These are phyloP conservation scores for Nomia melanderi DNA, from an alignment of 1,140 invertebrate species.

Conservation along the genomic window DNA sequence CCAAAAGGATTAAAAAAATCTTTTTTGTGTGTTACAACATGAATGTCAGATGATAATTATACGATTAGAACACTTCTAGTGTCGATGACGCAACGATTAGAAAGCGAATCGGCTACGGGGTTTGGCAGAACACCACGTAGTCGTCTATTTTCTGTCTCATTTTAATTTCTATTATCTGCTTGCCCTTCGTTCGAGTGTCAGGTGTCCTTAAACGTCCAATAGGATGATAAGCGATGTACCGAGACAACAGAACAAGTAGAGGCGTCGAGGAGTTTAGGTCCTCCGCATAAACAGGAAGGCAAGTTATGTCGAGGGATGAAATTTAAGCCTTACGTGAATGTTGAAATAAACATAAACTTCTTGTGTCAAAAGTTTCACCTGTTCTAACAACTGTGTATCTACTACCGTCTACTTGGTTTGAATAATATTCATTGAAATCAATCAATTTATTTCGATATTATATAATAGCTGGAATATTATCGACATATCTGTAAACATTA, in stretches of 20 bases:
- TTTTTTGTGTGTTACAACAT: not conserved
- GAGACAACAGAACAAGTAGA: not conserved
- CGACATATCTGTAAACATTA: too few relatives aligned
- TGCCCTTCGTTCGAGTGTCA: not conserved
- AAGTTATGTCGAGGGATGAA: too few relatives aligned
- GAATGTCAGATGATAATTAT: conserved; percentile 5
- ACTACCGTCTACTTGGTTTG: too few relatives aligned
- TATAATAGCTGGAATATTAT: too few relatives aligned
- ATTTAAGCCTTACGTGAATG: too few relatives aligned
- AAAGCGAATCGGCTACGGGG: conserved; percentile 57
- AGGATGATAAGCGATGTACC: not conserved
- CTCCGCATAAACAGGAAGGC: too few relatives aligned
- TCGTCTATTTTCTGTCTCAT: conserved; percentile 12
- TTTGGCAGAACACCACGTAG: conserved; percentile 21
- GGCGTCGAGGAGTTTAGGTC: not conserved
- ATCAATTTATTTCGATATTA: too few relatives aligned
- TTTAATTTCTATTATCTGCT: not conserved
- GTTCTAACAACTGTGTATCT: too few relatives aligned
- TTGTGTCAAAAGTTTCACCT: too few relatives aligned
- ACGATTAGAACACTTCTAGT: conserved; percentile 17
- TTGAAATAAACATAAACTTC: too few relatives aligned
- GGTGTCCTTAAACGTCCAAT: not conserved
- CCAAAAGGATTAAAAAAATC: not conserved
- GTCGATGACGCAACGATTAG: conserved; percentile 57
- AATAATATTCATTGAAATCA: too few relatives aligned